A percentile compares a stretch with the other conserved stretches of the same genome.
Conservation (phyloP, 1,140 invertebrate species). For the Scaptomyza graminum region DNA sequence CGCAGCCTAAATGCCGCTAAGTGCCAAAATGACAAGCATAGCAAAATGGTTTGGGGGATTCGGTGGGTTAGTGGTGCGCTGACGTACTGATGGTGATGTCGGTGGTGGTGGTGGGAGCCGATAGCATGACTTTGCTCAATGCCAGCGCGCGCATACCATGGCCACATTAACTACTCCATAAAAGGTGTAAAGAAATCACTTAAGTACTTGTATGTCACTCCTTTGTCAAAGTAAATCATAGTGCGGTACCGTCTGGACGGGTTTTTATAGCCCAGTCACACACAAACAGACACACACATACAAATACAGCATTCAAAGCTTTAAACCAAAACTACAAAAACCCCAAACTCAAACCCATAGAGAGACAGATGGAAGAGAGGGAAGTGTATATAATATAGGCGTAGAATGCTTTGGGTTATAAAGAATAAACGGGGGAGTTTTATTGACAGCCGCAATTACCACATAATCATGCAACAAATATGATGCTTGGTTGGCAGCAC, state of each 20-base stretch:
- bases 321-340: slow-evolving; percentile 21
- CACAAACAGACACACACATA: slow-evolving; percentile 15
- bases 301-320: neutral
- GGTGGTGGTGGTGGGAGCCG: slow-evolving; percentile 20
- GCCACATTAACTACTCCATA: slow-evolving; percentile 80
- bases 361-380: slow-evolving; percentile 9
- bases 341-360: neutral
- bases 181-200: slow-evolving; percentile 82
- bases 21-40: slow-evolving; percentile 66
- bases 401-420: slow-evolving; percentile 76
- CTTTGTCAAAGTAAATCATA: slow-evolving; percentile 82
- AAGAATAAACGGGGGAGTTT: slow-evolving; percentile 83
- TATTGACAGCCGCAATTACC: slow-evolving; percentile 83
- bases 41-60: slow-evolving; percentile 43
- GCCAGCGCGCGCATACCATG: slow-evolving; percentile 65
- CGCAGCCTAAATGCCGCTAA: slow-evolving; percentile 74
- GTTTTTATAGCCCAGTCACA: slow-evolving; percentile 44
- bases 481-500: slow-evolving; percentile 61
- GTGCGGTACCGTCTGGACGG: slow-evolving; percentile 42
- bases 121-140: slow-evolving; percentile 73
- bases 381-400: slow-evolving; percentile 58
- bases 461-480: slow-evolving; percentile 83
- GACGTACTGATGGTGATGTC: slow-evolving; percentile 17
- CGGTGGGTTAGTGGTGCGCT: slow-evolving; percentile 48
- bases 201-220: slow-evolving; percentile 82